A percentile compares a stretch with the other conserved stretches of the same genome.
Conservation (phyloP, 2,888 invertebrate species). For the Machimus rusticus region DNA sequence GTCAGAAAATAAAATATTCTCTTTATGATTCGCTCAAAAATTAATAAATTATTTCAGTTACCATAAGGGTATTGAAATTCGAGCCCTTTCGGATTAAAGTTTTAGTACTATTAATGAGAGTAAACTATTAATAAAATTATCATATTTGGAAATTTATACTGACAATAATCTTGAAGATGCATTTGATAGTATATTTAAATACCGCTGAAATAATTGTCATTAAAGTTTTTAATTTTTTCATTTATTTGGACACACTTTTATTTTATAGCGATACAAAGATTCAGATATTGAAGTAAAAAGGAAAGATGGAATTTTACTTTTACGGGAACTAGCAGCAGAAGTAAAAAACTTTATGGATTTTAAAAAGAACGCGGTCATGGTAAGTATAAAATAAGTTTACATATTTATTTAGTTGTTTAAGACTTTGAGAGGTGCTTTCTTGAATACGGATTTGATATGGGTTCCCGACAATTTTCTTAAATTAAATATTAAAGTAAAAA, state of each 20-base stretch:
- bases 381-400: constrained; percentile 63
- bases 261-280: constrained; percentile 78
- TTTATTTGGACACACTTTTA: background rate
- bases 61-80: background rate
- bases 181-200: background rate
- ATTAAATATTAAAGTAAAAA: too few species aligned
- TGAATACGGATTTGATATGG: background rate
- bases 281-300: constrained; percentile 79
- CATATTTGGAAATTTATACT: background rate
- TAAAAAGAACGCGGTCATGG: constrained; percentile 91
- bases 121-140: background rate
- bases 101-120: background rate
- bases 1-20: background rate
- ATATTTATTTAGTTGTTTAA: background rate
- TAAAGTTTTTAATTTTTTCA: background rate
- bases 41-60: background rate
- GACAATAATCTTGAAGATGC: background rate
- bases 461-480: background rate
- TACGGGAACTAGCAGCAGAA: constrained; percentile 87
- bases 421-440: background rate
- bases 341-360: constrained; percentile 94
- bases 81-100: background rate
- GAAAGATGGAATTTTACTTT: constrained; percentile 84
- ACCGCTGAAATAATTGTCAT: background rate
- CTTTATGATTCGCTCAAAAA: background rate